Conservation (phyloP, 2,797 vertebrate genomes). For the Rhynchonycteris naso region DNA sequence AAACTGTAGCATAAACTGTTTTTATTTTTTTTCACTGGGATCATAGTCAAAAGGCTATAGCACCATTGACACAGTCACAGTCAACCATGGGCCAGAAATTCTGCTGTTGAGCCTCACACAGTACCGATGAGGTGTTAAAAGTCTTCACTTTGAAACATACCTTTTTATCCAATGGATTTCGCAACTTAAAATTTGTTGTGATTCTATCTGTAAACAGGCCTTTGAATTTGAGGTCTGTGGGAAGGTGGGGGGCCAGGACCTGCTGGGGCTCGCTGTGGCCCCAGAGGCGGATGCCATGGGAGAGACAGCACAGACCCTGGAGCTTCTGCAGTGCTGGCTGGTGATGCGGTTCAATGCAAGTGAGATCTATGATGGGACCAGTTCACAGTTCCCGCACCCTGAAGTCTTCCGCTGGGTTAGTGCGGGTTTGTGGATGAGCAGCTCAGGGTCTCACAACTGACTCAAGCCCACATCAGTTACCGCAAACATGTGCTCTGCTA, state of each 20-base stretch:
- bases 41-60: conserved; percentile 99
- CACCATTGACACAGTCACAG: conserved; percentile 98
- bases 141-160: conserved; percentile 99
- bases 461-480: conserved; percentile 67
- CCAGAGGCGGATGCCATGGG: conserved; percentile 80
- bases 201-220: conserved; percentile 99
- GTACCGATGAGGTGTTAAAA: conserved; percentile 95
- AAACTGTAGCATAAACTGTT: conserved; percentile 99
- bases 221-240: conserved; percentile 96
- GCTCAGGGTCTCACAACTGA: conserved; percentile 63
- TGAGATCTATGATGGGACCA: conserved; percentile 31
- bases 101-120: conserved; percentile 99
- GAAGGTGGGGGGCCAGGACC: conserved; percentile 93
- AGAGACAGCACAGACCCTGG: conserved; percentile 74
- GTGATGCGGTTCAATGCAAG: conserved; percentile 1
- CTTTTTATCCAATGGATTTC: conserved; percentile 96
- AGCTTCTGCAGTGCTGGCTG: conserved; percentile 47
- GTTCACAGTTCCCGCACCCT: conserved; percentile 35
- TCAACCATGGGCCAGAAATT: conserved; percentile 92
- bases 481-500: conserved; percentile 66
- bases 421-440: conserved; percentile 40
- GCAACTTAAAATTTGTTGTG: conserved; percentile 97
- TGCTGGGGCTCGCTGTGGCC: conserved; percentile 93
- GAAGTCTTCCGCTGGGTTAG: conserved; percentile 51
- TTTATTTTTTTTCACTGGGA: conserved; percentile 99